phyloP scores from a whole-genome alignment of 2,888 invertebrate species.

The Fragum sueziense region DNA sequence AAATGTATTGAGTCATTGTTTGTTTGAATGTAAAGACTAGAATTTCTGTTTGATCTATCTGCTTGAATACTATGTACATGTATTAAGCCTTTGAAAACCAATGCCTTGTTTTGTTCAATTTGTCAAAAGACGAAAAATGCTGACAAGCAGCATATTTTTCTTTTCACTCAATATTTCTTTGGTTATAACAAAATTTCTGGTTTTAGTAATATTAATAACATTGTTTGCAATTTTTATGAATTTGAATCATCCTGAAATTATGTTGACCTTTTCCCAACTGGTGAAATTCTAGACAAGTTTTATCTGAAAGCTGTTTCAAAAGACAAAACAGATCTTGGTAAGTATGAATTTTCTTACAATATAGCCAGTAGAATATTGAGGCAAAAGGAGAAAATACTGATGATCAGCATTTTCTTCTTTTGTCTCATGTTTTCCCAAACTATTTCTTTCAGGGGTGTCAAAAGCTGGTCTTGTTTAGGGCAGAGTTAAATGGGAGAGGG shows the following conservation, averaged over 20 bases:
- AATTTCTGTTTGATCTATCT: background rate
- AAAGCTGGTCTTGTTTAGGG: background rate
- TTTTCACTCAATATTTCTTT: background rate
- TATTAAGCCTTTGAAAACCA: background rate
- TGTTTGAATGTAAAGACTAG: background rate
- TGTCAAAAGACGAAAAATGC: background rate
- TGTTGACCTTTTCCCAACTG: background rate
- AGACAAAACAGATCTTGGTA: background rate
- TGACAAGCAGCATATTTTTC: background rate
- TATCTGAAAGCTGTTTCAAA: background rate
- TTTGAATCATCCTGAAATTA: background rate
- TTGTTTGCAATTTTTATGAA: background rate
- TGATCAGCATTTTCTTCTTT: too few species aligned
- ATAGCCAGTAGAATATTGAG: too few species aligned
- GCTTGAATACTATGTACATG: background rate
- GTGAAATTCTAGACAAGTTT: background rate
- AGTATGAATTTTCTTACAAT: background rate
- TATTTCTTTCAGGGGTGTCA: too few species aligned
- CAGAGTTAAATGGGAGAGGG: too few species aligned
- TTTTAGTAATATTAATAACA: background rate
- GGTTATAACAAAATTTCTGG: background rate
- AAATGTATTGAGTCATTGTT: background rate
- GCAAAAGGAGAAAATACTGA: too few species aligned
- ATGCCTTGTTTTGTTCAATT: background rate
- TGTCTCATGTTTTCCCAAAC: too few species aligned